Percentiles rank a stretch among this genome's conserved stretches.
Evolutionary conservation across 2,888 invertebrate genomes (phyloP).

Genomic region (Hydroisotoma schaefferi): DNA sequence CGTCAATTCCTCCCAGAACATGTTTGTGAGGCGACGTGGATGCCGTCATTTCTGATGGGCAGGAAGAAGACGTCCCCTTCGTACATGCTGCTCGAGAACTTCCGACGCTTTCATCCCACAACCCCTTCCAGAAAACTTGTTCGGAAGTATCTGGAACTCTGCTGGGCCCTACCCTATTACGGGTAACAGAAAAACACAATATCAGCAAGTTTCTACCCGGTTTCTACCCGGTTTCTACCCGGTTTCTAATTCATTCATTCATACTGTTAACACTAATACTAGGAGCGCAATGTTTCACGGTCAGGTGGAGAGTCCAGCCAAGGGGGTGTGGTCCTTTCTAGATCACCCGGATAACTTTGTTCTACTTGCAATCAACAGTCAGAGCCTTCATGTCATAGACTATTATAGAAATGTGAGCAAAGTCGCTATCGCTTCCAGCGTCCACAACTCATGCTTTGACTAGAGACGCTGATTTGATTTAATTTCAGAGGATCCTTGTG

Average conservation of each 20-base stretch:
- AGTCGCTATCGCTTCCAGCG: too few relatives aligned
- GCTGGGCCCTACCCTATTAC: slow-evolving; percentile 84
- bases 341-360: slow-evolving; percentile 85
- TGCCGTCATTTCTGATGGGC: slow-evolving; percentile 60
- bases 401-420: slow-evolving; percentile 48
- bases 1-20: slow-evolving; percentile 73
- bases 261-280: too few relatives aligned
- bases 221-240: too few relatives aligned
- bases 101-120: slow-evolving; percentile 67
- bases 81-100: slow-evolving; percentile 78
- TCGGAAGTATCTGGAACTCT: slow-evolving; percentile 84
- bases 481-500: slow-evolving; percentile 72
- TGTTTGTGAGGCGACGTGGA: slow-evolving; percentile 60
- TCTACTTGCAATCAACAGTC: slow-evolving; percentile 67
- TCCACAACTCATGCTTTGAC: background rate
- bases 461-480: slow-evolving; percentile 6
- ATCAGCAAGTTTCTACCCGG: too few relatives aligned
- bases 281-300: slow-evolving; percentile 93
- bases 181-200: slow-evolving; percentile 60
- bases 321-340: slow-evolving; percentile 76
- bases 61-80: slow-evolving; percentile 79
- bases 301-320: slow-evolving; percentile 86
- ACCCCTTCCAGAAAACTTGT: slow-evolving; percentile 78
- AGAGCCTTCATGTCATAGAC: slow-evolving; percentile 48
- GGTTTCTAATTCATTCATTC: background rate